phyloP scores from a whole-genome alignment of 2,797 vertebrate species.

The Chelon auratus region DNA sequence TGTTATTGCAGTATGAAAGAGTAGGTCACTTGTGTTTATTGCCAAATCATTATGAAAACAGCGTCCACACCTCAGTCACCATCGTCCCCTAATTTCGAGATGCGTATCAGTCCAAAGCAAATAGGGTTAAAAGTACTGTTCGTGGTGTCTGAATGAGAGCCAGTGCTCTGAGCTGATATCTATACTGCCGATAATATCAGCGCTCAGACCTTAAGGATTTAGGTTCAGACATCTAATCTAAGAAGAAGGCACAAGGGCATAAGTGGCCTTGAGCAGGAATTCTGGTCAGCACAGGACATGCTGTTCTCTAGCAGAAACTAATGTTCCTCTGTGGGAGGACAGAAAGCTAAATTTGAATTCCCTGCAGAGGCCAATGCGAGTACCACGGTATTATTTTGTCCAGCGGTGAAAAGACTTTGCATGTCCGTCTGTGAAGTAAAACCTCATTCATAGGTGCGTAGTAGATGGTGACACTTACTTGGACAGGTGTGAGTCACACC shows the following conservation, averaged over 20 bases:
- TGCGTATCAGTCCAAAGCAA: background rate
- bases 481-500: conserved; percentile 14
- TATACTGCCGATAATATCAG: conserved; percentile 16
- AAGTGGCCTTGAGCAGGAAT: conserved; percentile 51
- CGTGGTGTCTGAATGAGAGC: conserved; percentile 7
- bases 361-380: conserved; percentile 7
- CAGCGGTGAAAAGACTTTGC: background rate
- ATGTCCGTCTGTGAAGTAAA: conserved; percentile 11
- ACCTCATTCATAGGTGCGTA: conserved; percentile 13
- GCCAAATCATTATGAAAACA: background rate
- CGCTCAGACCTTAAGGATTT: conserved; percentile 13
- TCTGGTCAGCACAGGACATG: conserved; percentile 28
- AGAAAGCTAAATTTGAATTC: conserved; percentile 40
- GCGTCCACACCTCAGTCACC: background rate
- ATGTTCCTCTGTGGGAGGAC: conserved; percentile 30
- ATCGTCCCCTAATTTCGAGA: background rate
- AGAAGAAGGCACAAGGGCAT: background rate
- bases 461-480: conserved; percentile 9
- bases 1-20: conserved; percentile 9
- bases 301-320: conserved; percentile 35
- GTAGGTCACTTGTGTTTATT: conserved; percentile 5
- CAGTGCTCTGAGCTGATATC: background rate
- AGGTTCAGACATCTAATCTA: conserved; percentile 31
- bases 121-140: conserved; percentile 2
- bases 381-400: conserved; percentile 16